These are phyloP conservation scores for Tachuris rubrigastra DNA, from an alignment of 2,113 vertebrate genomes.

Conservation along the genomic window DNA sequence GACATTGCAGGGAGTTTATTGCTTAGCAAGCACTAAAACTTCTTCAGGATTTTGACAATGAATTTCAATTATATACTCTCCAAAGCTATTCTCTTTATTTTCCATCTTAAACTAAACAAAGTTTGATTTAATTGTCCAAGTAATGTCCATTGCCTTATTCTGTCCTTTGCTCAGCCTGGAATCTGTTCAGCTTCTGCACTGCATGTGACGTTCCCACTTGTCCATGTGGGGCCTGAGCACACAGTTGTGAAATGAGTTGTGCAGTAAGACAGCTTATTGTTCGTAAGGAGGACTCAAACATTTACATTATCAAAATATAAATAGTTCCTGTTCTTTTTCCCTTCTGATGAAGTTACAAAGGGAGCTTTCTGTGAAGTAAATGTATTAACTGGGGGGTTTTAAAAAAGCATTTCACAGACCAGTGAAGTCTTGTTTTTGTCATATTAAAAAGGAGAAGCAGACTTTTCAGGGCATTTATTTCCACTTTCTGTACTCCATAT, in stretches of 20 bases:
- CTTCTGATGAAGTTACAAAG: not conserved
- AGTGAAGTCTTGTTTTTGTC: not conserved
- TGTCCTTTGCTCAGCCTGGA: not conserved
- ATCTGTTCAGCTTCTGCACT: not conserved
- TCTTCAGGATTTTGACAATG: not conserved
- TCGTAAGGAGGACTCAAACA: not conserved
- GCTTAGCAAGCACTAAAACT: not conserved
- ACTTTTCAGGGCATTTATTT: not conserved
- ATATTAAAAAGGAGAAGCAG: not conserved
- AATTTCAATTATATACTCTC: not conserved
- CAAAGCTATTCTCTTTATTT: not conserved
- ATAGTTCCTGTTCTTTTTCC: not conserved
- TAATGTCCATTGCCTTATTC: not conserved
- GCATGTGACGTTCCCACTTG: too few species aligned
- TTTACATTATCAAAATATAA: not conserved
- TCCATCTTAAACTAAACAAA: not conserved
- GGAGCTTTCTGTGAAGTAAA: not conserved
- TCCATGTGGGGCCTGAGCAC: not conserved
- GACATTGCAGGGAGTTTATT: not conserved
- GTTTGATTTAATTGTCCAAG: not conserved
- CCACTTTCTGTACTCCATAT: not conserved
- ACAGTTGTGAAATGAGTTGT: not conserved
- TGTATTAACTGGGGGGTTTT: not conserved
- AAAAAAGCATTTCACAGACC: not conserved
- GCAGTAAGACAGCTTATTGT: not conserved